Percentiles rank a stretch among this genome's conserved stretches.
phyloP scores from a whole-genome alignment of 2,888 invertebrate species.

The Cheiracanthium punctorium region DNA sequence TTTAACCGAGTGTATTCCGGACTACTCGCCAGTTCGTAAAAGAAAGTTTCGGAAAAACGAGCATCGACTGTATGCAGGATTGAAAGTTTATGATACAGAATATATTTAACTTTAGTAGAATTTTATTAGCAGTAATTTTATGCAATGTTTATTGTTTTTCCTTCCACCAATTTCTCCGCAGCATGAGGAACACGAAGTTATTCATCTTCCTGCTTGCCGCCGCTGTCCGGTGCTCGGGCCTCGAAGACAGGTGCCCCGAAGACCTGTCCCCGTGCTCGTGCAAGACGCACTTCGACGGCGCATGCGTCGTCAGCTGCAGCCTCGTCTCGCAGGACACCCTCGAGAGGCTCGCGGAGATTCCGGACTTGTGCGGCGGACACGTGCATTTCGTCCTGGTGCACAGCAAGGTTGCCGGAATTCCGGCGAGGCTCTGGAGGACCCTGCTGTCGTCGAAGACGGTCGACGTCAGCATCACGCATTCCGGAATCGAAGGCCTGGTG shows the following conservation, averaged over 20 bases:
- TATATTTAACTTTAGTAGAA: too few species aligned
- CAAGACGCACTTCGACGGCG: constrained; percentile 46
- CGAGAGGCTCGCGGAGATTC: constrained; percentile 32
- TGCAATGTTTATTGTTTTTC: too few species aligned
- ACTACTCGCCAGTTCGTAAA: too few species aligned
- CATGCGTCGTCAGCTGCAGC: constrained; percentile 51
- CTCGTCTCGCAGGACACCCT: constrained; percentile 8
- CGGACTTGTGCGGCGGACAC: constrained; percentile 48
- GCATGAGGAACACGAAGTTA: neutral
- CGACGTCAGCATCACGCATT: constrained; percentile 50
- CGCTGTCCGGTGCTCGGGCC: neutral
- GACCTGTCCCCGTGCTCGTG: constrained; percentile 44
- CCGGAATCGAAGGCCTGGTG: constrained; percentile 19
- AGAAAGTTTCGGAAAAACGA: too few species aligned
- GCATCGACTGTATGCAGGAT: too few species aligned
- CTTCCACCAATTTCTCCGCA: neutral
- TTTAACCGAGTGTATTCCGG: too few species aligned
- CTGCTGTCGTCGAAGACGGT: constrained; percentile 54
- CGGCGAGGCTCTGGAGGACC: constrained; percentile 39
- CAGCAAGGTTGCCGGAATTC: constrained; percentile 41
- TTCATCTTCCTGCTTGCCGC: neutral
- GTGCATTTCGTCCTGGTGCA: constrained; percentile 52
- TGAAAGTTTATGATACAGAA: too few species aligned
- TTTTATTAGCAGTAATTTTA: too few species aligned
- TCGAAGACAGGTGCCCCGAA: constrained; percentile 34